Conservation (phyloP, 2,113 vertebrate genomes). For the Mobula birostris region DNA sequence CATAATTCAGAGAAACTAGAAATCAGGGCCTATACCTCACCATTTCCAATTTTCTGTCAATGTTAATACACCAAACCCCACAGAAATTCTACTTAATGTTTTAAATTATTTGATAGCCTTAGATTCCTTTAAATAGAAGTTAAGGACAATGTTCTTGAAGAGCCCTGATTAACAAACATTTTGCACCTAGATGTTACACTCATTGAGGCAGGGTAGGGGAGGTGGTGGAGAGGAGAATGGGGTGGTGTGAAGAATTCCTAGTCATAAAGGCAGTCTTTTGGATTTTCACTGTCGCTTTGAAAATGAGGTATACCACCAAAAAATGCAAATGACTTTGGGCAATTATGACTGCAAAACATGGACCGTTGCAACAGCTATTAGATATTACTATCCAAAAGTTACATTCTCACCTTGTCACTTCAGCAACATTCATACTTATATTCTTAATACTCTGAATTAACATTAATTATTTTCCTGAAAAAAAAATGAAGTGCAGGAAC, state of each 20-base stretch:
- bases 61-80: not conserved
- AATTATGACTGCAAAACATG: not conserved
- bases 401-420: not conserved
- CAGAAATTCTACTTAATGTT: not conserved
- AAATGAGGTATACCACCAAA: not conserved
- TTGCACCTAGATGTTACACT: not conserved
- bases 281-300: not conserved
- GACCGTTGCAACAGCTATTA: not conserved
- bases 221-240: too few species aligned
- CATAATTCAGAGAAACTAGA: not conserved
- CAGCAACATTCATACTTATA: not conserved
- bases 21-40: not conserved
- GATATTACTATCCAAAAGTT: not conserved
- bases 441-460: not conserved
- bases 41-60: not conserved
- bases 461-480: not conserved
- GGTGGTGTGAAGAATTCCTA: not conserved
- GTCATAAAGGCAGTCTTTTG: too few species aligned
- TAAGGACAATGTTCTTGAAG: not conserved
- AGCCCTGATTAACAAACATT: not conserved
- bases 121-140: not conserved
- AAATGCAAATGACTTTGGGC: not conserved
- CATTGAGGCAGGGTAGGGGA: too few species aligned
- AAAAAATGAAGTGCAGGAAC: not conserved
- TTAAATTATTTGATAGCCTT: not conserved